Conservation (phyloP, 2,113 vertebrate species). For the Ailuropoda melanoleuca region DNA sequence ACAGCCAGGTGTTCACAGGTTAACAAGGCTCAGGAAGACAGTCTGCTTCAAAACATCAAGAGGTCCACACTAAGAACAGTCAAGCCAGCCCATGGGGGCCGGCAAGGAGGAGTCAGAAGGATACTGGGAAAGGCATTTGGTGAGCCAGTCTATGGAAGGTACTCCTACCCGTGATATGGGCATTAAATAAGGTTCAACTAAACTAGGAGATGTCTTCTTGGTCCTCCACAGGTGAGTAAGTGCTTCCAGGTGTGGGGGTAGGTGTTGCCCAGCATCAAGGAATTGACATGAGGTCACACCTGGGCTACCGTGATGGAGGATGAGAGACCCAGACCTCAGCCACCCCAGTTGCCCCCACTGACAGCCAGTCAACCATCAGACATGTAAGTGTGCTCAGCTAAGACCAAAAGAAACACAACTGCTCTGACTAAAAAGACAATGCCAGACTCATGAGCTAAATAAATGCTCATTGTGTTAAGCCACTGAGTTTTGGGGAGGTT, state of each 20-base stretch:
- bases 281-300: not conserved
- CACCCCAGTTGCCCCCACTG: not conserved
- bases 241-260: not conserved
- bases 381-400: not conserved
- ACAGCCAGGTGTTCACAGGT: not conserved
- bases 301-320: not conserved
- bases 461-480: not conserved
- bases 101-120: not conserved
- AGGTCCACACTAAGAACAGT: not conserved
- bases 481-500: not conserved
- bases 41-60: not conserved
- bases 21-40: not conserved
- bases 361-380: not conserved
- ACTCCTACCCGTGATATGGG: not conserved
- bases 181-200: not conserved
- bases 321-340: not conserved
- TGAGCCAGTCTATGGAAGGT: not conserved
- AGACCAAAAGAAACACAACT: conserved; percentile 3
- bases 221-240: not conserved
- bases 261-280: not conserved
- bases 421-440: not conserved
- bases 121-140: not conserved
- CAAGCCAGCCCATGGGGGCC: not conserved
- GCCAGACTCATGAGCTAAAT: not conserved
- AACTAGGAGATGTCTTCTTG: not conserved